Evolutionary conservation across 2,797 vertebrate genomes (phyloP).

Genomic region (Eupleurogrammus muticus): DNA sequence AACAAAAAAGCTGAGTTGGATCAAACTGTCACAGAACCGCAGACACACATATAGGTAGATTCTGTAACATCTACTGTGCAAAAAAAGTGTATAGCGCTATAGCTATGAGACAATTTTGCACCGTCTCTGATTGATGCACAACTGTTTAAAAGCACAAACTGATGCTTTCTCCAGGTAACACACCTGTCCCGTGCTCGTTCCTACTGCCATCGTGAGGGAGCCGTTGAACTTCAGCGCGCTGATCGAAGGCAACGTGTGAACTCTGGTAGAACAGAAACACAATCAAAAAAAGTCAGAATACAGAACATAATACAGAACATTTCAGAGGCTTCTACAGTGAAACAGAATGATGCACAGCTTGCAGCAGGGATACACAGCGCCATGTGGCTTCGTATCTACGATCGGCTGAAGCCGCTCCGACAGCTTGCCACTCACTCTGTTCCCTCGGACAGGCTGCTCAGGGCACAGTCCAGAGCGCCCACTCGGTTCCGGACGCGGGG

Average conservation of each 20-base stretch:
- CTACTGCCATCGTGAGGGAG: constrained; percentile 92
- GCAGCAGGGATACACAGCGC: constrained; percentile 7
- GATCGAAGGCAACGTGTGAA: constrained; percentile 91
- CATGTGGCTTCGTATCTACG: constrained; percentile 29
- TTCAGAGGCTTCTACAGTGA: no score
- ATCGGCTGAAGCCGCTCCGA: constrained; percentile 3
- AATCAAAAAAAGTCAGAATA: no score
- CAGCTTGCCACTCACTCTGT: constrained; percentile 87
- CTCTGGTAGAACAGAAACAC: constrained; percentile 77
- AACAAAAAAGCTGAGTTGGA: no score
- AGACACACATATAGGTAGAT: no score
- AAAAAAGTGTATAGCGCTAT: background rate
- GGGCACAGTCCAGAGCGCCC: constrained; percentile 91
- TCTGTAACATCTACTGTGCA: no score
- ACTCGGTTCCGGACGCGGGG: constrained; percentile 90
- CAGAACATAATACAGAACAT: no score
- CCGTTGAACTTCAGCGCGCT: constrained; percentile 92
- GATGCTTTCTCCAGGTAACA: background rate
- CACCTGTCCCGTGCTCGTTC: constrained; percentile 97
- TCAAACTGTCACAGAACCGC: no score
- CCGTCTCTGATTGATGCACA: background rate
- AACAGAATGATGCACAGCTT: constrained; percentile 18
- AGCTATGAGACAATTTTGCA: background rate
- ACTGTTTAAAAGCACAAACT: background rate
- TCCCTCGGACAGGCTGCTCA: constrained; percentile 91